Base-by-base conservation (phyloP, 2,888 invertebrate genomes). In the Rutpela maculata region DNA sequence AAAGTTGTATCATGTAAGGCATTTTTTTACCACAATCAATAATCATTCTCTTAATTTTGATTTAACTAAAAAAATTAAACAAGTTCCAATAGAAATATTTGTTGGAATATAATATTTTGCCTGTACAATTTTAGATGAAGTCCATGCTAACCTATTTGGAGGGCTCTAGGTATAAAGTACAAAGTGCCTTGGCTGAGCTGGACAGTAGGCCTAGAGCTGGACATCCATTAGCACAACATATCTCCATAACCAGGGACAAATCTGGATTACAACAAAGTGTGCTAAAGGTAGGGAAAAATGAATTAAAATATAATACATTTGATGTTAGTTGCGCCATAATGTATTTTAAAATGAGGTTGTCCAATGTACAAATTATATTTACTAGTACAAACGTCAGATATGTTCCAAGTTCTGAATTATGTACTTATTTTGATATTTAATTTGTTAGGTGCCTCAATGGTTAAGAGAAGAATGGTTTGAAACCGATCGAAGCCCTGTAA, bases 131-230 rank as follows among this genome's bases (percentile, higher is more conserved):
- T 7, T 90, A 98, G 98, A 97, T 98, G 93, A 94, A 95, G 87
- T 96, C 97, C 19, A 97, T 97, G 96, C 91, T 98, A 82, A 95
- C 97, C 15, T 98, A 97, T 88, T 91, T 98, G 86, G 98, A 98
- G 90, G 98, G 97, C 4, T 95, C 97, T 12, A 93, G 96, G 83
- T 96, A 95, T 88, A 98, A 98, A 91, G 93, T 98, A 63, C 95
- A 96, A 75, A 94, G 95, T 69, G 95, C 95, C 35, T 90, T 98
- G 68, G 93, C 95, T 74, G 97, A 97, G 87, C 89, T 98, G 80
- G 97, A 97, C 87, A 95, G 94, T 83, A 92, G 95, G 81, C 93
- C 95, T 19, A 92, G 95, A 78, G 93, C 93, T 12, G 94, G 94
- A 72, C 97, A 97, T 90, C 96, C 97, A 0, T 91, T 98, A 77